Evolutionary conservation across 1,140 invertebrate genomes (phyloP).

Genomic region (Drosophila burlai): DNA sequence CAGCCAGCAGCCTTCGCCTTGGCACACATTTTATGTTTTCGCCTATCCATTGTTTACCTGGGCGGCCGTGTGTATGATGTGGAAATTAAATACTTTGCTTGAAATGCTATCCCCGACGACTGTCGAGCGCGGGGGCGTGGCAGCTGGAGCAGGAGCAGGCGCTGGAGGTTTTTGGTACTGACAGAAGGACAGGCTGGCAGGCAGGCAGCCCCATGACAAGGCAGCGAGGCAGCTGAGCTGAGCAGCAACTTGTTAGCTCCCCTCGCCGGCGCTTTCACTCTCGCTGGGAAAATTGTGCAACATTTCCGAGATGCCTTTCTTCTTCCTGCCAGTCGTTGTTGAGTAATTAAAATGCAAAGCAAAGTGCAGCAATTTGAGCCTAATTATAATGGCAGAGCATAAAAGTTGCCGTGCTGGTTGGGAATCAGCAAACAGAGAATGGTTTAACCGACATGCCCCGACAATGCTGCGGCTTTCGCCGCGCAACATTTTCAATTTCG

Average conservation of each 20-base stretch:
- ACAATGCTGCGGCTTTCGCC: conserved; percentile 17
- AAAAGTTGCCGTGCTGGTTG: conserved; percentile 14
- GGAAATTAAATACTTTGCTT: conserved; percentile 82
- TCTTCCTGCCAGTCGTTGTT: conserved; percentile 34
- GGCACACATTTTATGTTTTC: conserved; percentile 71
- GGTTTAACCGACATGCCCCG: conserved; percentile 36
- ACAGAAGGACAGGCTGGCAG: conserved; percentile 28
- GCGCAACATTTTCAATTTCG: conserved; percentile 78
- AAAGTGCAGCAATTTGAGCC: conserved; percentile 57
- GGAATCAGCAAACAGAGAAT: conserved; percentile 46
- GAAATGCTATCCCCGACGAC: conserved; percentile 70
- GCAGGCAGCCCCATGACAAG: conserved; percentile 36
- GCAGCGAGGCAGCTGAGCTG: conserved; percentile 26
- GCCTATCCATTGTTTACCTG: conserved; percentile 58
- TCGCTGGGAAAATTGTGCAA: conserved; percentile 64
- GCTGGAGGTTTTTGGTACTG: conserved; percentile 24
- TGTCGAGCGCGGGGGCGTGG: conserved; percentile 22
- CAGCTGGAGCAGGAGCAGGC: not conserved
- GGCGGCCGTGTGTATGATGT: conserved; percentile 63
- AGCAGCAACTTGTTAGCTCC: conserved; percentile 71
- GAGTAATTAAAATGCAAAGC: conserved; percentile 70
- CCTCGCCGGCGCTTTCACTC: conserved; percentile 27
- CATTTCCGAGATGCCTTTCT: conserved; percentile 66
- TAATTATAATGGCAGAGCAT: conserved; percentile 57
- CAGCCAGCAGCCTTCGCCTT: conserved; percentile 74